A percentile compares a stretch with the other conserved stretches of the same genome.
phyloP scores from a whole-genome alignment of 1,140 invertebrate species.

The Ceratina japonica region DNA sequence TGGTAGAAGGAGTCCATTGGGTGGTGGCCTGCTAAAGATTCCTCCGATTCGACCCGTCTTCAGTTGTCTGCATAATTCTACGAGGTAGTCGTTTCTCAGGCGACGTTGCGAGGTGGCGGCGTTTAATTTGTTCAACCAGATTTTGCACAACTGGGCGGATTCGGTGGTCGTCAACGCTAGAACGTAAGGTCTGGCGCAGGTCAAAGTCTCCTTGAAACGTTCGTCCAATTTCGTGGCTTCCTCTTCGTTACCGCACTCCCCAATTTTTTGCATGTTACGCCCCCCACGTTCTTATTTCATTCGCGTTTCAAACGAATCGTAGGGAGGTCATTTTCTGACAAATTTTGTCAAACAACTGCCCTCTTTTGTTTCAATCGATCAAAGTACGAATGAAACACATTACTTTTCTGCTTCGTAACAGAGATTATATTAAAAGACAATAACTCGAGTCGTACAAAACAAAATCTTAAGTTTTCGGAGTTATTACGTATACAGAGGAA shows the following conservation, averaged over 20 bases:
- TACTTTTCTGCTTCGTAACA: background rate
- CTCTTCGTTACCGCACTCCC: conserved; percentile 57
- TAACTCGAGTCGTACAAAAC: conserved; percentile 17
- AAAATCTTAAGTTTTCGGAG: background rate
- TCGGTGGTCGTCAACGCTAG: conserved; percentile 61
- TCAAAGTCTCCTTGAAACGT: conserved; percentile 71
- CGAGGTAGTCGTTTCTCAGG: conserved; percentile 73
- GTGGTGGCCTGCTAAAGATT: conserved; percentile 72
- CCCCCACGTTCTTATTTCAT: background rate
- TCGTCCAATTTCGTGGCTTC: conserved; percentile 70
- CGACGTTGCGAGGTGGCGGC: conserved; percentile 61
- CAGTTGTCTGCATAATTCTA: conserved; percentile 71
- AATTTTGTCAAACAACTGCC: background rate
- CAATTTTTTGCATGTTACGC: conserved; percentile 51
- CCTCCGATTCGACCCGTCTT: conserved; percentile 63
- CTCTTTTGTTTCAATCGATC: conserved; percentile 12
- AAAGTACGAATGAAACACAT: background rate
- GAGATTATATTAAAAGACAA: conserved; percentile 8
- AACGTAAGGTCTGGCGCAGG: conserved; percentile 67
- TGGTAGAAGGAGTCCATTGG: conserved; percentile 54
- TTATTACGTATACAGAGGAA: conserved; percentile 7
- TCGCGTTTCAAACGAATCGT: background rate
- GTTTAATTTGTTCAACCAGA: conserved; percentile 76
- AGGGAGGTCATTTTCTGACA: conserved; percentile 7
- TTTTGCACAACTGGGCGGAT: conserved; percentile 66